Evolutionary conservation across 30 jellyfish, hydroid and myxozoan genomes (phyloP), one percentile per base, ranked within the genome.

Genomic region (Hydractinia echinata): DNA sequence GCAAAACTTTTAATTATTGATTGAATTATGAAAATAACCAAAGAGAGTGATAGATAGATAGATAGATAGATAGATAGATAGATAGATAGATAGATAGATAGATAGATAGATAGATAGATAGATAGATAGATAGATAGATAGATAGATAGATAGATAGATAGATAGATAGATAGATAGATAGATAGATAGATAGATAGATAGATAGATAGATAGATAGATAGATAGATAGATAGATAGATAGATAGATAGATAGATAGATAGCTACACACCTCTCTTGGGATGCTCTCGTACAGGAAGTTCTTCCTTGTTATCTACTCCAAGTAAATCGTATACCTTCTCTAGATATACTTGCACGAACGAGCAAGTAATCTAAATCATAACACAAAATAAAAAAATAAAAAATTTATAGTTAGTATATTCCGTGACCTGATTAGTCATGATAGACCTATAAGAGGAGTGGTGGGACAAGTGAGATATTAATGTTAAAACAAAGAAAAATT

Each of bases 291-390:
- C 96, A 15, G 82, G 93, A 60, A 93, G 73, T 76, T 93, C 99
- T 53, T 86, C 91, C 55, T 81, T 79, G 64, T 82, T 77, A 39
- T 93, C 99, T 2, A 84, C 79, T 61, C 83, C 83, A 44, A 93
- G 90, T 76, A 93, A 67, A 74, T 93, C 99, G 72, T 93, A 93
- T n/a, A 93, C 96, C 72, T 93, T 93, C 87, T 93, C 99, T 79
- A 87, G 96, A 71, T 93, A 93, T 15, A 93, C 96, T 93, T 93
- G 99, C 8, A 93, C 99, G 67, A 93, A 93, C 71, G 99, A 93
- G 60, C 99, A 93, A 15, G 82, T 73, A 54, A 93, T 92, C 99
- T 92, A 53, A 69, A 66, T 16, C 51, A 64, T 1, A 51, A 64
- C 10, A n/a, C 16, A 56, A 56, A 56, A n/a, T 56, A 9, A 10